Base-by-base conservation (phyloP, 2,113 vertebrate genomes). In the Podiceps cristatus region DNA sequence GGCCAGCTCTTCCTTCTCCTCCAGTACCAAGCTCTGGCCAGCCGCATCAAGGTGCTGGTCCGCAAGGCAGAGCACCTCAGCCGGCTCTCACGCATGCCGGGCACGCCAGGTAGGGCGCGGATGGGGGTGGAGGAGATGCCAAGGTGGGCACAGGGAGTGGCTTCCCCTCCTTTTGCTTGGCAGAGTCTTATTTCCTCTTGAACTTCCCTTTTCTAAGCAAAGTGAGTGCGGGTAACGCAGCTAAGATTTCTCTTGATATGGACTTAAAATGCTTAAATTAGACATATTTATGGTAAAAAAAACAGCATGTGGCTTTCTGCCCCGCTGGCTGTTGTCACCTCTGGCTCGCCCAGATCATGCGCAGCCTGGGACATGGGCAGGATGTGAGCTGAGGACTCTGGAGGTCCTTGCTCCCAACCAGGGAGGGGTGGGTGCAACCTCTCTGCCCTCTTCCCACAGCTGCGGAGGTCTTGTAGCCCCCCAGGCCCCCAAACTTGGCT, bases 21-120 rank as follows among this genome's bases (percentile, higher is more conserved):
- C 68, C 99, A 99, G 97, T 98, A 98, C 88, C 99, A 99, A 97
- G 95, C 96, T 1, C 53, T 81, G 20, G 98, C 98, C 58, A 97
- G 98, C 56, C 97, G 98, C 40, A 98, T 99, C 94, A 99, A 99
- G 95, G 98, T 99, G 92, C 98, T 99, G 98, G 97, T 99, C 20
- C 92, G 97, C 53, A 99, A 98, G 94, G 99, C 98, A 4, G 98
- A 98, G 92, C 98, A 97, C 35, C 96, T 99, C 93, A 86, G 93
- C 88, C 98, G 97, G 87, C 98, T 98, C 10, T 98, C 95, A 6
- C 93, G 96, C 12, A 79, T 99, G 90, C 99, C 97, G 0, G 98
- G 99, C 33, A 50, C 96, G 6, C 97, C 98, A 98, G 98, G 99
- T 99, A 95, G 73, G 86, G 60, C 33, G 22, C 1, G n/a, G n/a